Evolutionary conservation across 1,140 invertebrate genomes (phyloP), one percentile per base, ranked within the genome.

Genomic region (Muscidifurax raptorellus): DNA sequence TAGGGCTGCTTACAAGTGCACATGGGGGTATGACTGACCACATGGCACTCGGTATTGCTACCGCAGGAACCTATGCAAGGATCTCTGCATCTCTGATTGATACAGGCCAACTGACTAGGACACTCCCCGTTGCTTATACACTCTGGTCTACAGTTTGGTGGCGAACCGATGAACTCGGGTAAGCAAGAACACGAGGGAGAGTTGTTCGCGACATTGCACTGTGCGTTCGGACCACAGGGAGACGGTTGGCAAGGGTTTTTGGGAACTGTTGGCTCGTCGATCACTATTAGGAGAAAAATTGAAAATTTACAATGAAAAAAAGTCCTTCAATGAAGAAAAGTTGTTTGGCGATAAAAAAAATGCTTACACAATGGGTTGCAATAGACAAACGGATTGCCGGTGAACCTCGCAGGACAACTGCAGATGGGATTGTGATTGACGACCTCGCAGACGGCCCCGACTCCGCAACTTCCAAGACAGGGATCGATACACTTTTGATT

Each of bases 401-500:
- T 94, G 85, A 93, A 95, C 18, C 93, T 90, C 0, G 91, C 90
- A 28, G 95, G 92, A 86, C 96, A 97, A 76, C 94, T 93, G 91
- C 96, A 96, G 85, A 95, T 94, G 74, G 94, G 94, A 86, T 91
- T 95, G 85, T 94, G 95, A 89, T 95, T 96, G 0, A 95, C 92
- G 52, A 96, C 94, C 88, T 94, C 90, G 89, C 95, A 96, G n/a
- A 93, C 89, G 6, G 95, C 96, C 77, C 90, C 92, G 30, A 95
- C 86, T 74, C 96, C 96, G 91, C 96, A 97, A 72, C 95, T 94
- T 83, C 96, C 95, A 59, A 93, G 94, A 86, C 96, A 96, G 52
- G 96, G 96, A 90, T 96, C 93, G 2, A 94, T 92, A 90, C 96
- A 96, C 90, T 95, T 96, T 82, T 95, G 95, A 89, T 96, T 95